Evolutionary conservation across 2,888 invertebrate species (phyloP), one percentile per base, ranked within the genome.

Genomic region (Steinernema carpocapsae): DNA sequence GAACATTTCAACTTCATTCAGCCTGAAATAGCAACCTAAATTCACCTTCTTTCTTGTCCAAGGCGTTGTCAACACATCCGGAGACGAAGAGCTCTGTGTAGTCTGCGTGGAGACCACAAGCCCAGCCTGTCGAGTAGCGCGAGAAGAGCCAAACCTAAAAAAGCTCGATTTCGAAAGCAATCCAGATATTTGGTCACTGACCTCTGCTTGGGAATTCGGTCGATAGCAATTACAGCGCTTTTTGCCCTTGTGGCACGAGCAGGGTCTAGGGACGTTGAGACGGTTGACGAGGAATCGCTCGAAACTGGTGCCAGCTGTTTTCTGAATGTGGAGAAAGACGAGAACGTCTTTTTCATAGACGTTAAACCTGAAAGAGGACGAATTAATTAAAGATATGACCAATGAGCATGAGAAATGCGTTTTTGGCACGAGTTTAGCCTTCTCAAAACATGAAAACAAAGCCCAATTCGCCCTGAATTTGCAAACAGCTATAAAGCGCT

Each of bases 301-400:
- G 88, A 99, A 97, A 7, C 94, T 88, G 51, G 97, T 97, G 37
- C 99, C 99, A 74, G 97, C 97, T 72, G 97, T 99, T 90, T 99
- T 99, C 89, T 99, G 99, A 89, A 99, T 97, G 89, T 99, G 97
- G 82, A 99, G 90, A 91, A 99, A 92, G 73, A 99, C 97, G 91
- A 99, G 93, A 74, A 99, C 97, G 90, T 99, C 97, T 87, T 94
- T 93, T 14, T 93, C 93, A n/a, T 86, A 83, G 17, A 88, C 82
- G 78, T 88, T 83, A 48, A 89, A 86, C 10, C 81, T 82, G 51
- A 42, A 82, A 74, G n/a, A n/a, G n/a, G n/a, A n/a, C n/a, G n/a
- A n/a, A n/a, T n/a, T n/a, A n/a, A n/a, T n/a, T n/a, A n/a, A n/a
- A n/a, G n/a, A n/a, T n/a, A n/a, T n/a, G n/a, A n/a, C n/a, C n/a